Conservation (phyloP, 2,797 vertebrate genomes). For the Ataeniobius toweri region DNA sequence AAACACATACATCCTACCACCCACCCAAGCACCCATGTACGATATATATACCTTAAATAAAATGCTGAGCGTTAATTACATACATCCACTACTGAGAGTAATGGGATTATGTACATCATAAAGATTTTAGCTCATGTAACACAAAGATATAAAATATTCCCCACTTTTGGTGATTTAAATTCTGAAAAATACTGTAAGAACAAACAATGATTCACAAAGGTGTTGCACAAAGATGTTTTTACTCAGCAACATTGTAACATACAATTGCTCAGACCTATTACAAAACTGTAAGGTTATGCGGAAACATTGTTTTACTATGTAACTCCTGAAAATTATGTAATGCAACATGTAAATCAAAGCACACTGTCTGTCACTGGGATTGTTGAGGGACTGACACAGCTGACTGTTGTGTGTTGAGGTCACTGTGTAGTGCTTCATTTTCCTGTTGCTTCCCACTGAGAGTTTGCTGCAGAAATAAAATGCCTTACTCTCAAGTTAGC, state of each 20-base stretch:
- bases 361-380: background rate
- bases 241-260: too few relatives aligned
- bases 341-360: background rate
- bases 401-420: too few relatives aligned
- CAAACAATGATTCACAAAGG: background rate
- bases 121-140: background rate
- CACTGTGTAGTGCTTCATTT: conserved; percentile 1
- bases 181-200: background rate
- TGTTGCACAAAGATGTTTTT: background rate
- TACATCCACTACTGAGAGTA: background rate
- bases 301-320: background rate
- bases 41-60: too few relatives aligned
- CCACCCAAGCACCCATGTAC: too few relatives aligned
- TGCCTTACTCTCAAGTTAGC: background rate
- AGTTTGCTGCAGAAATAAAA: background rate
- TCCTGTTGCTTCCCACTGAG: background rate
- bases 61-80: background rate
- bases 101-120: background rate
- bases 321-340: background rate
- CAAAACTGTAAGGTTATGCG: background rate
- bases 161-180: background rate
- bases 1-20: too few relatives aligned
- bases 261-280: background rate
- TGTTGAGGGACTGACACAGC: too few relatives aligned
- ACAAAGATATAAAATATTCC: background rate